Evolutionary conservation across 2,113 vertebrate genomes (phyloP).

Genomic region (Hystrix cristata): DNA sequence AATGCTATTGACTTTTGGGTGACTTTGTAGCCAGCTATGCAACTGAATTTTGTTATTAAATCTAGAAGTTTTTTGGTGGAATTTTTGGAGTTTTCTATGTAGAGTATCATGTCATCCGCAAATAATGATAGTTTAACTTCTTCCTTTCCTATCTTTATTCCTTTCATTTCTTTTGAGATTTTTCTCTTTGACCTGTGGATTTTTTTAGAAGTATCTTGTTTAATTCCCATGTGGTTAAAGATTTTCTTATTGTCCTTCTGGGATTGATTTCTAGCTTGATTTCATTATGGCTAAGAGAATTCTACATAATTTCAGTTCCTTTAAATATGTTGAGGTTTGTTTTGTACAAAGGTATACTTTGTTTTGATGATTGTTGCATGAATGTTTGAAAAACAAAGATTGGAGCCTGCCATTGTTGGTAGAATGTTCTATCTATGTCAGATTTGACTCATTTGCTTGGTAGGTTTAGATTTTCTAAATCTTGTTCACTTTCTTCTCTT

Average conservation of each 20-base stretch:
- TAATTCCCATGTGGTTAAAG: neutral
- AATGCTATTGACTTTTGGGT: no score
- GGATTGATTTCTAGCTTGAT: neutral
- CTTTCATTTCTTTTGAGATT: neutral
- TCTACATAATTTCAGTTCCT: neutral
- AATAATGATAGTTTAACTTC: no score
- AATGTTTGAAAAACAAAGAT: neutral
- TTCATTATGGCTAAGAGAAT: neutral
- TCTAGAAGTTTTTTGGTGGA: no score
- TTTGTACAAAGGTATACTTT: neutral
- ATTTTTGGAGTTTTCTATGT: no score
- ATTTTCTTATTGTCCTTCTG: neutral
- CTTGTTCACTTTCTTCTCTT: neutral
- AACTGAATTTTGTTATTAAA: no score
- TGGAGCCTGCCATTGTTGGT: neutral
- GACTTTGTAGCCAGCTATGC: no score
- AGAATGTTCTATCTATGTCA: neutral
- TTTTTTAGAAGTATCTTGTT: neutral
- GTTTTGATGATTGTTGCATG: neutral
- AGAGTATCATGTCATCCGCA: no score
- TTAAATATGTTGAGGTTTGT: neutral
- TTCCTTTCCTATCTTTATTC: no score
- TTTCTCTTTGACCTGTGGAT: neutral
- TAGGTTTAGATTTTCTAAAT: neutral
- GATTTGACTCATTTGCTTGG: neutral